Evolutionary conservation across 2,797 vertebrate species (phyloP).

Genomic region (Coregonus ussuriensis): DNA sequence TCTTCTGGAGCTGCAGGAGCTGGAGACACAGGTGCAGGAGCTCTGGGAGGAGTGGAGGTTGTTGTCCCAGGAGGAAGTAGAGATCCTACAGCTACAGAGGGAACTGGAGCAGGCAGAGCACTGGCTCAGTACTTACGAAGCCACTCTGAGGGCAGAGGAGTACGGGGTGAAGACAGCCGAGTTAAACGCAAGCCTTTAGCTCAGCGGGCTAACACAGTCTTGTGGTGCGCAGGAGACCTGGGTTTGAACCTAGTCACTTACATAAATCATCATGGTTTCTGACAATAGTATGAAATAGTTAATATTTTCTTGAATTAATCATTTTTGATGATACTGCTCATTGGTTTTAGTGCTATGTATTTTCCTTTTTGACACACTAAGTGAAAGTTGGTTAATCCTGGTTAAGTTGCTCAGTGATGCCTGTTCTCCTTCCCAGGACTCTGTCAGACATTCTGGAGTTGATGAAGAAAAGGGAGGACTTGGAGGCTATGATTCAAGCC

Average conservation of each 20-base stretch:
- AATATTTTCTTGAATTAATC: too few species aligned
- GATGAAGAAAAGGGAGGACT: constrained; percentile 83
- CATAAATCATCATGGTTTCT: too few species aligned
- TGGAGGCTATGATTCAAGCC: constrained; percentile 85
- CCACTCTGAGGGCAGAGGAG: constrained; percentile 74
- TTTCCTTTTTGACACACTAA: constrained; percentile 34
- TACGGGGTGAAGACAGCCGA: constrained; percentile 76
- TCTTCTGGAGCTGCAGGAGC: constrained; percentile 76
- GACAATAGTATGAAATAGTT: too few species aligned
- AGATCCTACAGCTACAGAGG: constrained; percentile 75
- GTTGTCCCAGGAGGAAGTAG: constrained; percentile 74
- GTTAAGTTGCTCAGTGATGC: constrained; percentile 3
- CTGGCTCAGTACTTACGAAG: constrained; percentile 84
- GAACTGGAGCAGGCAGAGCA: constrained; percentile 85
- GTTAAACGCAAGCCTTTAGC: neutral
- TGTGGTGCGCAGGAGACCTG: too few species aligned
- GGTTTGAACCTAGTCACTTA: too few species aligned
- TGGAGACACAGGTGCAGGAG: constrained; percentile 72
- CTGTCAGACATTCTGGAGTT: constrained; percentile 81
- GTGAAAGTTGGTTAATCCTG: constrained; percentile 51
- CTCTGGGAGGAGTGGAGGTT: constrained; percentile 76
- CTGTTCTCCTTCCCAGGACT: constrained; percentile 68
- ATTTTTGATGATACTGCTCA: neutral
- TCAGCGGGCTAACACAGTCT: too few species aligned
- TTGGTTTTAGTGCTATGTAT: neutral